Evolutionary conservation across 1,140 invertebrate genomes (phyloP).

Genomic region (Platyscapa corneri): DNA sequence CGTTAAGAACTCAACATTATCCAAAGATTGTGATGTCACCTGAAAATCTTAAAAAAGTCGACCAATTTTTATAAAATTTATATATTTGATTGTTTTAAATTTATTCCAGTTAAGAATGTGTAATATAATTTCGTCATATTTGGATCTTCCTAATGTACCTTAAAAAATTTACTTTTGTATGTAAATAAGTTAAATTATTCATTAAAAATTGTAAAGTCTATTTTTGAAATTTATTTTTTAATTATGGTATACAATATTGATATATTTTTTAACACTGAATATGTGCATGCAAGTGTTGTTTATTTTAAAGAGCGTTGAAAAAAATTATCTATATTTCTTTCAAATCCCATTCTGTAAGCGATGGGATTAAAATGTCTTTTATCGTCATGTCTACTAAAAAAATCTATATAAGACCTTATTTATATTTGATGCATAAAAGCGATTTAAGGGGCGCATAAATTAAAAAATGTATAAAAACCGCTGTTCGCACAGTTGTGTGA

Average conservation of each 20-base stretch:
- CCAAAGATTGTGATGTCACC: neutral
- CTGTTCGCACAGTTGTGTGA: constrained; percentile 6
- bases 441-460: constrained; percentile 29
- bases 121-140: too few relatives aligned
- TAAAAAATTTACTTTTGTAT: too few relatives aligned
- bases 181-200: too few relatives aligned
- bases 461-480: neutral
- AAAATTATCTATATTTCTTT: neutral
- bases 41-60: constrained; percentile 1
- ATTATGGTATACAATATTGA: too few relatives aligned
- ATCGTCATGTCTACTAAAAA: constrained; percentile 47
- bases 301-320: neutral
- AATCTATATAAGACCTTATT: constrained; percentile 48
- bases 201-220: too few relatives aligned
- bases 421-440: constrained; percentile 36
- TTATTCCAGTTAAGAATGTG: too few relatives aligned
- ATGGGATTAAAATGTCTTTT: neutral
- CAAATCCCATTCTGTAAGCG: neutral
- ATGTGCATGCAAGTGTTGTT: too few relatives aligned
- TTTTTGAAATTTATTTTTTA: too few relatives aligned
- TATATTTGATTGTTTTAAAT: too few relatives aligned
- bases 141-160: too few relatives aligned
- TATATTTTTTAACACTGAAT: too few relatives aligned
- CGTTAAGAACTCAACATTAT: neutral
- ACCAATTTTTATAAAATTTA: neutral